Conservation (phyloP, 2,888 invertebrate genomes). For the Penaeus monodon region DNA sequence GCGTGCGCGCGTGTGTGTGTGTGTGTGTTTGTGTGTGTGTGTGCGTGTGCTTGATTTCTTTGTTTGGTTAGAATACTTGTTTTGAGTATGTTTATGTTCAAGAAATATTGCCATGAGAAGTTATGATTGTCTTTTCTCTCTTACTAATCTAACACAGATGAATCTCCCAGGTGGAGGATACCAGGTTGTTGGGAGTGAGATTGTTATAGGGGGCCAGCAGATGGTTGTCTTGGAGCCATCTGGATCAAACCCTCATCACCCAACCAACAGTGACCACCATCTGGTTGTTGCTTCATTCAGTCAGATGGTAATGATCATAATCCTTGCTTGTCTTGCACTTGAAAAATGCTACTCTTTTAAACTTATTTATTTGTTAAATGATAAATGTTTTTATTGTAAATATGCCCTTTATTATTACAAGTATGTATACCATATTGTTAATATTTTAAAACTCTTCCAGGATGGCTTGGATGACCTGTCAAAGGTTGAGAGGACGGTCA, state of each 20-base stretch:
- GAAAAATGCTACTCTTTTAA: too few relatives aligned
- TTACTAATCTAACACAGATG: slow-evolving; percentile 18
- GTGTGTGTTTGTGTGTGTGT: too few relatives aligned
- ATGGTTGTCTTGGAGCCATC: slow-evolving; percentile 43
- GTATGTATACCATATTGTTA: too few relatives aligned
- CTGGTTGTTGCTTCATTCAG: slow-evolving; percentile 31
- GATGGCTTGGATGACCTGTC: slow-evolving; percentile 19
- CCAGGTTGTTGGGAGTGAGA: slow-evolving; percentile 57
- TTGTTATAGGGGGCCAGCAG: slow-evolving; percentile 54
- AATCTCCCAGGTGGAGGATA: slow-evolving; percentile 46
- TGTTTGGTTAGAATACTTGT: too few relatives aligned
- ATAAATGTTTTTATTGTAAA: too few relatives aligned
- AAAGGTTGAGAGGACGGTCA: slow-evolving; percentile 6
- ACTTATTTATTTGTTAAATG: too few relatives aligned
- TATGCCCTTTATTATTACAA: too few relatives aligned
- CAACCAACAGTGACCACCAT: slow-evolving; percentile 15
- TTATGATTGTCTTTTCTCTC: not conserved
- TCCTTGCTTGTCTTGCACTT: too few relatives aligned
- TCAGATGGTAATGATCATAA: slow-evolving; percentile 11
- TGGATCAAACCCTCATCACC: not conserved
- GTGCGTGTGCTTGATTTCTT: too few relatives aligned
- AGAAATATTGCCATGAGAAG: too few relatives aligned
- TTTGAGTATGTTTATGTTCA: too few relatives aligned
- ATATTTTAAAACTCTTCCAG: not conserved
- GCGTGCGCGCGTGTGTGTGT: too few relatives aligned